Base-by-base conservation (phyloP, 1,140 invertebrate species). In the Lepidostoma basale region DNA sequence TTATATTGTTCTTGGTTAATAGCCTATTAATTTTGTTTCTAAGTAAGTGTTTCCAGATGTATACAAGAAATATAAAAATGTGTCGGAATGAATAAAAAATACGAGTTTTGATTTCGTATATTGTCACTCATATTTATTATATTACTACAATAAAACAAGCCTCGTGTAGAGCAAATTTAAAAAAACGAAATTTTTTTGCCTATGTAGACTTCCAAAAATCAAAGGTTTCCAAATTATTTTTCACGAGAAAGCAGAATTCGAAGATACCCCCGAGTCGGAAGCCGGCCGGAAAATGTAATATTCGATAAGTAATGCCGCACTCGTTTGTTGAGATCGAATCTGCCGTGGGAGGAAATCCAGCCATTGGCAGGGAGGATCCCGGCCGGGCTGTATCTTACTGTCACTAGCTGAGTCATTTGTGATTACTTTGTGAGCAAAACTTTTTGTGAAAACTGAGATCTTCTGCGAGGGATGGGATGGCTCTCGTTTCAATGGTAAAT, bases 361-460 rank as follows among this genome's bases (percentile, higher is more conserved):
- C n/a, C 26, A 28, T 28, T 8, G 49, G 16, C 44, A 20, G 47
- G 12, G 6, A 6, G 23, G 14, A 14, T 4, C 14, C 3, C 14
- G 49, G 16, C 25, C 28, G 16, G 26, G 26, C 26, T 54, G 23
- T 28, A 28, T 30, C 26, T 54, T 54, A 54, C 49, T 54, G 49
- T 54, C 49, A 54, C 49, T 54, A 54, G 49, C 26, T 28, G 49
- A 54, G 49, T 30, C 49, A 54, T 54, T 30, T 30, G 49, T 54
- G 49, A 54, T 54, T 54, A 54, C 49, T 54, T 54, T 54, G 49
- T 54, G 49, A 54, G 25, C n/a, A 54, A 54, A 54, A 54, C 49
- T 54, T 54, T 54, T 54, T 54, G 49, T 54, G 49, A 54, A 54
- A 54, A 14, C 25, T 54, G 49, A 54, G 26, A 54, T 28, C 49